Base-by-base conservation (phyloP, 2,888 invertebrate species). In the Cordilura impudica region DNA sequence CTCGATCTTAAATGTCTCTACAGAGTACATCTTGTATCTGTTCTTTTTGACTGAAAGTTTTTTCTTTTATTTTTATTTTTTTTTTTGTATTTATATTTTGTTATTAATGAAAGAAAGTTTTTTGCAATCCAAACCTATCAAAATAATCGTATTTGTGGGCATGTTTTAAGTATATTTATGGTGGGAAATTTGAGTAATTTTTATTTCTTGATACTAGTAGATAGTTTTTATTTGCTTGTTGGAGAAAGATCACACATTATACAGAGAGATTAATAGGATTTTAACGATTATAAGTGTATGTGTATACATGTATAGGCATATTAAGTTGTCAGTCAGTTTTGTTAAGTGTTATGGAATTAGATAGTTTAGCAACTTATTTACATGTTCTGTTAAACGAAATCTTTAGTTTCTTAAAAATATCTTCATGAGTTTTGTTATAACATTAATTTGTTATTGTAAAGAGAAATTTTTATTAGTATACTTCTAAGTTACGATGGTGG, bases 71-170 rank as follows among this genome's bases (percentile, higher is more conserved):
- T 58, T 23, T n/a, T n/a, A n/a, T 56, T 56, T 56, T 12, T 35
- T 26, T 45, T 26, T 12, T 26, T 23, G n/a, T n/a, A n/a, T 61
- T 19, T n/a, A 54, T 1, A 39, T 58, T 18, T 58, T 56, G 31
- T 39, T 70, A 66, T 74, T 74, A 78, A 78, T 70, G 53, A 53
- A 78, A 70, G 78, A 78, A 74, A 78, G 78, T 78, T 54, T 45
- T 61, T 63, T 39, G 60, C 78, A 78, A 63, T 69, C 39, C 63
- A 56, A 65, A 69, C 45, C 47, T 65, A 70, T 73, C 63, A 65
- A 69, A 69, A 72, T 60, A 70, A 77, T 69, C 47, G 31, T 60
- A 53, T 58, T n/a, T 58, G n/a, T 61, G 18, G n/a, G n/a, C n/a
- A n/a, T 53, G 8, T 47, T 21, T 58, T 58, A n/a, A 18, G 12